Base-by-base conservation (phyloP, 2,888 invertebrate species). In the Drosophila cognata region DNA sequence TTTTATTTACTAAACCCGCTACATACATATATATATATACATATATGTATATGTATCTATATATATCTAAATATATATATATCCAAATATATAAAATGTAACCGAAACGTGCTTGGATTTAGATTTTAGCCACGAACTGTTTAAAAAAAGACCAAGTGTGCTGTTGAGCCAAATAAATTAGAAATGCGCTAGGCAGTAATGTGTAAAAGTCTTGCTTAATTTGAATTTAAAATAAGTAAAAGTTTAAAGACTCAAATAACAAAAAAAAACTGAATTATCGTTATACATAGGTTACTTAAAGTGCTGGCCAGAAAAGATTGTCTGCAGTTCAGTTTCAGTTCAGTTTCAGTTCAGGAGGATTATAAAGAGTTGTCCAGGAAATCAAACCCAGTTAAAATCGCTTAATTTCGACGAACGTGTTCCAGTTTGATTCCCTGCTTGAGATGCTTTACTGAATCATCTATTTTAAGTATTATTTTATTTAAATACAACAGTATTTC, bases 1-100 rank as follows among this genome's bases (percentile, higher is more conserved):
- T 36, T 71, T 67, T 46, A 59, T 61, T 77, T 69, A 64, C 63
- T 51, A 46, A 56, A 13, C 43, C 53, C 71, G 71, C 69, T 59
- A 25, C 46, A 46, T 46, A 71, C 51, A 64, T 53, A 55, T 56
- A 71, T 80, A 73, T 36, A 2, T 50, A 7, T 5, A 48, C 28
- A 18, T 6, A 31, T 7, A 28, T 8, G 16, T 13, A 25, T 16
- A 48, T 28, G 1, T 25, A 48, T 2, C 25, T 51, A 29, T 29
- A 50, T 28, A 16, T 29, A 31, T n/a, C 3, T 6, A 31, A 3
- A n/a, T 25, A 43, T 38, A 31, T 57, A 31, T 28, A 16, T 29
- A 31, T n/a, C 3, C 3, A 31, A 3, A n/a, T 25, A 43, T 38
- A 31, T 57, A 31, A 21, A 21, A 33, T 43, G 11, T 31, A n/a